A percentile compares a stretch with the other conserved stretches of the same genome.
phyloP scores from a whole-genome alignment of 2,113 vertebrate genomes.

The Lycaon pictus region DNA sequence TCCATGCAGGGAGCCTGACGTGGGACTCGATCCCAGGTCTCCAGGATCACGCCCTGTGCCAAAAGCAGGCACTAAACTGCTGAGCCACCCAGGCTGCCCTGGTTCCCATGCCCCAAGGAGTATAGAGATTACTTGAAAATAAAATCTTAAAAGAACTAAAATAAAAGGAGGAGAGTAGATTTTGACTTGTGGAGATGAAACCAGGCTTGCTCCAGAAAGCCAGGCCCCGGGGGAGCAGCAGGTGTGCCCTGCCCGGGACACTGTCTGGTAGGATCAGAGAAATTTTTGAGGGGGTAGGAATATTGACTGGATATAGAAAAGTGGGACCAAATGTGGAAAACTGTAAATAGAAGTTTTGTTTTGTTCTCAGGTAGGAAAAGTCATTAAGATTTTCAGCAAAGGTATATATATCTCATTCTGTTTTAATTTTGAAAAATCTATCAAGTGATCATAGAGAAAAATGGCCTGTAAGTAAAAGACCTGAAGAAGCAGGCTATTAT shows the following conservation, averaged over 20 bases:
- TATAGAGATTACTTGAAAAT: background rate
- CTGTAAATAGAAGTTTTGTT: constrained; percentile 1
- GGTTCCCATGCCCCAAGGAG: background rate
- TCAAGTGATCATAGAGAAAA: background rate
- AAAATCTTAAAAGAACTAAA: background rate
- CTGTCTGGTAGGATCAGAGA: background rate
- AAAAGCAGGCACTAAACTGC: no score
- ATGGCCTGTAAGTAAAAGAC: background rate
- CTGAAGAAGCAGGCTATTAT: background rate
- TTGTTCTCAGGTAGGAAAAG: background rate
- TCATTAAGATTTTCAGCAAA: constrained; percentile 21
- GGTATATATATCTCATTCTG: background rate
- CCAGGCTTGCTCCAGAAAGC: background rate
- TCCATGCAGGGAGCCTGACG: no score
- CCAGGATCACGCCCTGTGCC: no score
- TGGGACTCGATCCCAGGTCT: no score
- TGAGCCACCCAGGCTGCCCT: no score
- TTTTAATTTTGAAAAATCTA: constrained; percentile 8
- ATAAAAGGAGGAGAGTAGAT: background rate
- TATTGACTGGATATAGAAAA: background rate
- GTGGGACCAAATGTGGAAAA: background rate
- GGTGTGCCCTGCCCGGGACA: background rate
- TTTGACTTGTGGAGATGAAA: background rate
- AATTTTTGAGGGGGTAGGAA: background rate
- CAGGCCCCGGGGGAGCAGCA: background rate